A percentile compares a stretch with the other conserved stretches of the same genome.
Conservation (phyloP, 2,888 invertebrate genomes). For the Nomada ruficornis region DNA sequence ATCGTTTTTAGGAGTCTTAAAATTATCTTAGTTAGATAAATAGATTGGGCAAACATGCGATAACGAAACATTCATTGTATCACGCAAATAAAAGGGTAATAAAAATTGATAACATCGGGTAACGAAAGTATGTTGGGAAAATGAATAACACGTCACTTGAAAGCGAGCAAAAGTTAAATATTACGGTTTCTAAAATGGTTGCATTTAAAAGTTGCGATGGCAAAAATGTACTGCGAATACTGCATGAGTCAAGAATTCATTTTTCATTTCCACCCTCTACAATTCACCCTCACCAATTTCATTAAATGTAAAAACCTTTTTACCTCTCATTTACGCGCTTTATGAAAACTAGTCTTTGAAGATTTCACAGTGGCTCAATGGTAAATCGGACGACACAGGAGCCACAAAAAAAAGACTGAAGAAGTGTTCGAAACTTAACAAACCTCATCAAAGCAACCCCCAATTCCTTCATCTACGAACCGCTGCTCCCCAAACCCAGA, state of each 20-base stretch:
- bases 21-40: too few species aligned
- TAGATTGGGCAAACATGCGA: background rate
- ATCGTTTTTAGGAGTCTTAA: too few species aligned
- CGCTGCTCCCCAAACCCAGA: too few species aligned
- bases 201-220: background rate
- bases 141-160: too few species aligned
- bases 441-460: too few species aligned
- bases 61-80: background rate
- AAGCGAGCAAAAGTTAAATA: constrained; percentile 12
- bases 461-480: too few species aligned
- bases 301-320: background rate
- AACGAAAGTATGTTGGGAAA: background rate
- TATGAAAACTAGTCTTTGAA: background rate
- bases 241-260: background rate
- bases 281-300: background rate
- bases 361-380: background rate
- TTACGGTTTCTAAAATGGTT: constrained; percentile 2
- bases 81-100: background rate
- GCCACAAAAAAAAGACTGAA: too few species aligned
- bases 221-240: background rate
- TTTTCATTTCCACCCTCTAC: background rate
- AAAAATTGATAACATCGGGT: background rate
- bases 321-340: background rate
- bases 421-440: too few species aligned
- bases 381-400: too few species aligned